Conservation (phyloP, 2,113 vertebrate genomes). For the Platanista minor region DNA sequence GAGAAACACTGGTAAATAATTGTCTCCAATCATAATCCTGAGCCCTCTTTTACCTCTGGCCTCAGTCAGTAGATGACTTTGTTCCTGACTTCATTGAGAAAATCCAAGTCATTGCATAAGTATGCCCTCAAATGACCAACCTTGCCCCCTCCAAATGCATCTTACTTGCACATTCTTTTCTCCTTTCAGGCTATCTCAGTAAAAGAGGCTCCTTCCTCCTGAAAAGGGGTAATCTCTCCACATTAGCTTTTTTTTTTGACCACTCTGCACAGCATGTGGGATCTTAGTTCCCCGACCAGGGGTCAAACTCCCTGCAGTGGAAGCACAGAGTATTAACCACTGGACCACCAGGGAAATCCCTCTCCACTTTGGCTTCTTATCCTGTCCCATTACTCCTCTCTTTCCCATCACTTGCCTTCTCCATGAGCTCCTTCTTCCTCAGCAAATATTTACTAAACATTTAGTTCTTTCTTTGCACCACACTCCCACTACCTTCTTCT, state of each 20-base stretch:
- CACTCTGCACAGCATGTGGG: neutral
- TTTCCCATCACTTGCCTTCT: neutral
- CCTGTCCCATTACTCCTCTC: neutral
- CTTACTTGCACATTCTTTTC: neutral
- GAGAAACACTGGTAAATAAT: neutral
- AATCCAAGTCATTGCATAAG: neutral
- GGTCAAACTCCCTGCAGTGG: neutral
- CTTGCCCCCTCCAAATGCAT: neutral
- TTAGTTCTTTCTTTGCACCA: neutral
- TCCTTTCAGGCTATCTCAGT: neutral
- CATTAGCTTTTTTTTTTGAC: neutral
- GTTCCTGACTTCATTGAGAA: neutral
- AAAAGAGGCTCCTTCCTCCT: neutral
- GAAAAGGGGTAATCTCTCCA: neutral
- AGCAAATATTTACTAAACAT: neutral
- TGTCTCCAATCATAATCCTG: neutral
- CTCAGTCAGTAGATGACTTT: neutral
- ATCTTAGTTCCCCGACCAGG: neutral
- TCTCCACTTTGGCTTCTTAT: neutral
- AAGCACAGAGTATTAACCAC: neutral
- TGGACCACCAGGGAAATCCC: neutral
- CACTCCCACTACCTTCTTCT: neutral
- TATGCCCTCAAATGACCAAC: neutral
- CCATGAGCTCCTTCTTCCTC: neutral
- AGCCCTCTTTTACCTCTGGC: neutral